Evolutionary conservation across 1,140 invertebrate genomes (phyloP), one percentile per base, ranked within the genome.

Genomic region (Xylocopa sonorina): DNA sequence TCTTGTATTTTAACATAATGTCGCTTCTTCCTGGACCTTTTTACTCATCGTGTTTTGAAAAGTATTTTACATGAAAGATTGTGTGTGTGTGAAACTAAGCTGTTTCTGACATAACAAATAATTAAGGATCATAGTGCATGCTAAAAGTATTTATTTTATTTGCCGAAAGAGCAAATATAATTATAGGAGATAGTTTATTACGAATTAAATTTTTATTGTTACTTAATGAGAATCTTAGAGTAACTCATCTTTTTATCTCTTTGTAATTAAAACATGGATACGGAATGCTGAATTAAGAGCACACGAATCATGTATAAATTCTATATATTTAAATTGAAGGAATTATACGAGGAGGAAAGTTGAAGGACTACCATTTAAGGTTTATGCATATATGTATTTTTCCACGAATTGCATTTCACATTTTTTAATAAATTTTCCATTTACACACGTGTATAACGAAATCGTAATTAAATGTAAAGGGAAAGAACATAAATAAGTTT

Each of bases 311-410:
- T 82, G 60, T 57, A 72, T 21, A 41, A 73, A 50, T 78, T 67
- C 68, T 71, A 68, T 51, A 63, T 76, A 74, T 24, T 53, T 74
- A 67, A 41, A 64, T 76, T 27, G 46, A 64, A 58, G 43, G 64
- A 72, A 58, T 53, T 67, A 57, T 69, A 43, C 12, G 18, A 71
- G 62, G 57, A 71, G 55, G 48, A 12, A n/a, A 48, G 57, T 34
- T 71, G 69, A 72, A 5, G n/a, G 10, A 55, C 34, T 75, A 85
- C 24, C 63, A 57, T 55, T 51, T 79, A 86, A 76, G 53, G 41
- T 75, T 75, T 82, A 85, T 50, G 72, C 71, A 55, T 85, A 85
- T 55, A 82, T 76, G 75, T 82, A 85, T 81, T 85, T 85, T 85
- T 81, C 58, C 83, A 86, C 74, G 43, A 50, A 72, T 82, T 82